Conservation (phyloP, 2,888 invertebrate genomes). For the Agonopterix subpropinquella region DNA sequence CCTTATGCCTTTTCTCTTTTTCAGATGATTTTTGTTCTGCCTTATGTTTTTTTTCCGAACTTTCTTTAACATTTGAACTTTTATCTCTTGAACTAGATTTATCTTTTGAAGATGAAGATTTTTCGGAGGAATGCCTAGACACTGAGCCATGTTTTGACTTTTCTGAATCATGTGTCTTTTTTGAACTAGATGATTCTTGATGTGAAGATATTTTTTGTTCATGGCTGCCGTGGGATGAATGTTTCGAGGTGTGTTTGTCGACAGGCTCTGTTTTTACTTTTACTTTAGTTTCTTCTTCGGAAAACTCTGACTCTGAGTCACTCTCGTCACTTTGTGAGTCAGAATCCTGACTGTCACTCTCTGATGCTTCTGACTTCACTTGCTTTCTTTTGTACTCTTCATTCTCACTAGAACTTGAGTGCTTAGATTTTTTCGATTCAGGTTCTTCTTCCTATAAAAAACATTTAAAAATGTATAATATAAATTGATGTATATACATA, state of each 20-base stretch:
- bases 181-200: constrained; percentile 35
- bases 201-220: constrained; percentile 16
- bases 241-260: constrained; percentile 29
- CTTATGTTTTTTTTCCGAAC: constrained; percentile 40
- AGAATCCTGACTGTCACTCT: constrained; percentile 32
- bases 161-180: constrained; percentile 25
- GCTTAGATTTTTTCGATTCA: constrained; percentile 42
- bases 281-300: constrained; percentile 40
- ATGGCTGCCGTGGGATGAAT: constrained; percentile 15
- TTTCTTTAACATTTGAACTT: constrained; percentile 38
- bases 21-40: constrained; percentile 32
- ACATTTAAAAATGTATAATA: constrained; percentile 3
- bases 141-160: constrained; percentile 33
- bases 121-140: constrained; percentile 34
- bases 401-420: constrained; percentile 29
- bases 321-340: constrained; percentile 40
- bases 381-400: constrained; percentile 35
- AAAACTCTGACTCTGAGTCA: constrained; percentile 45
- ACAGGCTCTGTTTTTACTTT: constrained; percentile 42
- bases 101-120: constrained; percentile 28
- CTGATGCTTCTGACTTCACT: constrained; percentile 33
- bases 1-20: constrained; percentile 31
- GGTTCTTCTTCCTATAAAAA: constrained; percentile 51
- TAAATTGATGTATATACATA: no score
- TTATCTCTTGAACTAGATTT: constrained; percentile 42